phyloP scores from a whole-genome alignment of 2,888 invertebrate species.

The Lepidonotus clava region DNA sequence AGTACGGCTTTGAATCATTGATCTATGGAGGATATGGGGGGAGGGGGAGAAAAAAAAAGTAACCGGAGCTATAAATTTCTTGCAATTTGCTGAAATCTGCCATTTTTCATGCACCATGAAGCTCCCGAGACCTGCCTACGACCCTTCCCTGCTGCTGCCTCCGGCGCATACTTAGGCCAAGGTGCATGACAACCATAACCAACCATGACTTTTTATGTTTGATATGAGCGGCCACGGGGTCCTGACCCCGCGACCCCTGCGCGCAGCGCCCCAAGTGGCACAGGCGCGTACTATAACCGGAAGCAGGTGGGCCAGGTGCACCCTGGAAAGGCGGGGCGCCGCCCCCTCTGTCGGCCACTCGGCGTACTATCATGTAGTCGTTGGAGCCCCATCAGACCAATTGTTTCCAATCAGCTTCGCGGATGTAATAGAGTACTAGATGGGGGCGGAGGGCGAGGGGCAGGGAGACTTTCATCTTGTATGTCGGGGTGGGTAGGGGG shows the following conservation, averaged over 20 bases:
- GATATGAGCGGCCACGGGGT: slow-evolving; percentile 2
- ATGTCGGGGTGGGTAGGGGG: background rate
- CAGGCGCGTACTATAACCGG: background rate
- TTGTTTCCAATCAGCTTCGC: slow-evolving; percentile 9
- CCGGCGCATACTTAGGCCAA: too few relatives aligned
- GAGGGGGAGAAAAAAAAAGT: too few relatives aligned
- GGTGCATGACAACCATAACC: background rate
- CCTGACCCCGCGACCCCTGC: background rate
- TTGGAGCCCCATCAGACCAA: background rate
- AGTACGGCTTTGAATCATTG: too few relatives aligned
- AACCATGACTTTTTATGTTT: slow-evolving; percentile 9
- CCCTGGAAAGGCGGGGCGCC: too few relatives aligned
- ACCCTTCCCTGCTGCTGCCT: too few relatives aligned
- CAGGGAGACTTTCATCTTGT: background rate
- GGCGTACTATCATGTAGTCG: slow-evolving; percentile 5
- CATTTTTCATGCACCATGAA: too few relatives aligned
- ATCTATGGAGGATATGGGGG: too few relatives aligned
- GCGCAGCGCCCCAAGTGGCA: slow-evolving; percentile 11
- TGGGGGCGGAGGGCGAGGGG: background rate
- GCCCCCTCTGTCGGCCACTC: background rate
- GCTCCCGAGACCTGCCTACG: too few relatives aligned
- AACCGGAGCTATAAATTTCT: too few relatives aligned
- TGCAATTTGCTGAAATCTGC: too few relatives aligned
- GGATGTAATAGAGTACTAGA: background rate
- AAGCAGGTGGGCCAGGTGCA: slow-evolving; percentile 2